Conservation (phyloP, 2,888 invertebrate species). For the Eupithecia subumbrata region DNA sequence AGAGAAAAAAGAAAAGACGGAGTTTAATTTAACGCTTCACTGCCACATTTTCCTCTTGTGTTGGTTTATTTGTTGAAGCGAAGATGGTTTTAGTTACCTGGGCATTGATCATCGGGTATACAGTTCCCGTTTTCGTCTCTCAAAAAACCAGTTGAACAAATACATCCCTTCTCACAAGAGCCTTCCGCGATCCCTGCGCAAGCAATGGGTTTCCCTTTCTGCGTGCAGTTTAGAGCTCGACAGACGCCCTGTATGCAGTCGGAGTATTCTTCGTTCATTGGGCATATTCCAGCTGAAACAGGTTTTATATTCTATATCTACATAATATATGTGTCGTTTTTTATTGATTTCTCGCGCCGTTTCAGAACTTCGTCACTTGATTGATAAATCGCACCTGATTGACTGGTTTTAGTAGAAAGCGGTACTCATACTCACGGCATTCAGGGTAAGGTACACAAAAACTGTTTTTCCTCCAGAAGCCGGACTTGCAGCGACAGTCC, state of each 20-base stretch:
- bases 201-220: background rate
- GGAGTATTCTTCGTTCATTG: background rate
- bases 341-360: background rate
- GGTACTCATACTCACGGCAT: slow-evolving; percentile 55
- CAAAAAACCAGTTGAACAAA: slow-evolving; percentile 37
- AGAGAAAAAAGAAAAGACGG: no score
- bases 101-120: slow-evolving; percentile 22
- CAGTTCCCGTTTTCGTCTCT: slow-evolving; percentile 33
- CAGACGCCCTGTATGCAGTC: slow-evolving; percentile 4
- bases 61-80: no score
- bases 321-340: background rate
- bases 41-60: no score
- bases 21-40: no score
- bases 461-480: slow-evolving; percentile 53
- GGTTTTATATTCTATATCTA: no score
- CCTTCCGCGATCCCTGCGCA: background rate
- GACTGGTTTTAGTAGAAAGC: background rate
- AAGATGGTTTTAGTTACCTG: background rate
- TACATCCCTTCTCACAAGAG: slow-evolving; percentile 26
- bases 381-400: background rate
- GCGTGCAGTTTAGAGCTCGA: slow-evolving; percentile 5
- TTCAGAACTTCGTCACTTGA: background rate
- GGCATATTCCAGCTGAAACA: slow-evolving; percentile 20
- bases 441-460: slow-evolving; percentile 55
- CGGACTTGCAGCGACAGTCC: slow-evolving; percentile 52